Base-by-base conservation (phyloP, 2,113 vertebrate genomes). In the Ciconia boyciana region DNA sequence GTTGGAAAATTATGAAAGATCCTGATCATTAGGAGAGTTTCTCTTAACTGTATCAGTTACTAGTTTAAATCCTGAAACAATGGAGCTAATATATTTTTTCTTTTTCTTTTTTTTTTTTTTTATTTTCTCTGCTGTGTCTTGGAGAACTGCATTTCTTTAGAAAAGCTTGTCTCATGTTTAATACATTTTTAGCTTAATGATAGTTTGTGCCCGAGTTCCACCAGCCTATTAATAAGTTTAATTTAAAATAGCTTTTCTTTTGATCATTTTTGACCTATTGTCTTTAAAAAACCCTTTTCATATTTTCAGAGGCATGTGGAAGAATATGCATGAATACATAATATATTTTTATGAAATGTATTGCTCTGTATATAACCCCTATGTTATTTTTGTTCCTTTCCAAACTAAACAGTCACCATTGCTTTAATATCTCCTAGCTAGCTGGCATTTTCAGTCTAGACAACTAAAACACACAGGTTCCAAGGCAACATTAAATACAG, bases 401-500 rank as follows among this genome's bases (percentile, higher is more conserved):
- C 13, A 79, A 77, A 71, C 34, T 22, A n/a, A 89, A 26, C 11
- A 87, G 31, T 60, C 29, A 72, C 18, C 24, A 44, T 31, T 83
- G 19, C 1, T 78, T 68, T 69, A 79, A 39, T 86, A 48, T 83
- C 43, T 83, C 13, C n/a, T 32, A 93, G 62, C 66, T 76, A 79
- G 15, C 48, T 60, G 65, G 12, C 25, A 54, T 83, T 94, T 85
- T 43, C 60, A 91, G 34, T 39, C 48, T 79, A 89, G 76, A 77
- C 28, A 93, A 49, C 77, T 64, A 83, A 95, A 97, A 94, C 39
- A 43, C 76, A 26, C 43, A 61, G 48, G 21, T 96, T 96, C 58
- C 74, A 97, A 97, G 46, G 76, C 82, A 96, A 89, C 80, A 88
- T 57, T 97, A 97, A 97, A 98, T 94, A 90, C 79, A 96, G 79